Conservation (phyloP, 2,888 invertebrate genomes). For the Drosophila tanythrix region DNA sequence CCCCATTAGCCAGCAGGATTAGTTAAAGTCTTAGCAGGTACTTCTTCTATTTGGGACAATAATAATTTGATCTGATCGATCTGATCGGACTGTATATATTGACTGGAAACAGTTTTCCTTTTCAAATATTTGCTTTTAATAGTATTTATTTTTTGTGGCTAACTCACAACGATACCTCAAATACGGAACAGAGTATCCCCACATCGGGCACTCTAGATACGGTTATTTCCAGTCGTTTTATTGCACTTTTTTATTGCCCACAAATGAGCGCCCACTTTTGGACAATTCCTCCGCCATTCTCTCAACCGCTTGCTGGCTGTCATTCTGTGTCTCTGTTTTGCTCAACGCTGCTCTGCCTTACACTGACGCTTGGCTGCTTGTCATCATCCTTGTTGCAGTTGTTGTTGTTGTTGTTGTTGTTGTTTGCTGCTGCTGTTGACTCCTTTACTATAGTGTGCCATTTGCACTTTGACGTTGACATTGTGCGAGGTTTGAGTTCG, state of each 20-base stretch:
- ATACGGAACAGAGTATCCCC: neutral
- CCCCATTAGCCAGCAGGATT: neutral
- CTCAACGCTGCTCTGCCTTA: conserved; percentile 5
- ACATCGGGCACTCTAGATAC: neutral
- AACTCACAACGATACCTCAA: neutral
- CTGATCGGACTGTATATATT: neutral
- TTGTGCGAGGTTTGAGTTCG: conserved; percentile 33
- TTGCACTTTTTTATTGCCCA: conserved; percentile 7
- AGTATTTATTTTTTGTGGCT: neutral
- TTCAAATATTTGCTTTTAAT: neutral
- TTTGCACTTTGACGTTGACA: conserved; percentile 81
- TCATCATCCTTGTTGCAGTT: conserved; percentile 13
- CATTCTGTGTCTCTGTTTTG: conserved; percentile 35
- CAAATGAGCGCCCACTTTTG: conserved; percentile 40
- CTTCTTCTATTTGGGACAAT: neutral
- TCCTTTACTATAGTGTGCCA: conserved; percentile 69
- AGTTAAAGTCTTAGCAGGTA: neutral
- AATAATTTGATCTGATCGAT: too few relatives aligned
- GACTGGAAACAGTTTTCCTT: neutral
- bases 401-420: conserved; percentile 11
- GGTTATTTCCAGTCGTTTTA: too few relatives aligned
- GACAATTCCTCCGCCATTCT: conserved; percentile 32
- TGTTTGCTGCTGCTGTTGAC: conserved; percentile 42
- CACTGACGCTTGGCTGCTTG: conserved; percentile 24
- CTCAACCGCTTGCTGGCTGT: conserved; percentile 44